Evolutionary conservation across 2,888 invertebrate genomes (phyloP).

Genomic region (Zeuzera pyrina): DNA sequence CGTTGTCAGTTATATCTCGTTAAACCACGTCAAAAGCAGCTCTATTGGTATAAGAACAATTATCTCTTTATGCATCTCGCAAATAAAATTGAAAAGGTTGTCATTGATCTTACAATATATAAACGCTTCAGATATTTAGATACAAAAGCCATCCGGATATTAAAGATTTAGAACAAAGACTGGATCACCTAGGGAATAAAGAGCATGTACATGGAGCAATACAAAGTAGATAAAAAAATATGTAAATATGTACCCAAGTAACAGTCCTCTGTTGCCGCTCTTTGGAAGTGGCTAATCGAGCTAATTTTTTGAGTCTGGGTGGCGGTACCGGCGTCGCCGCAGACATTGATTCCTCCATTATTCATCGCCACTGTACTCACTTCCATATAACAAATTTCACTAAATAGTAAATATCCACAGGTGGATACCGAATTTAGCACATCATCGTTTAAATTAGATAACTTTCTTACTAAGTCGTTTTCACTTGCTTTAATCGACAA

Average conservation of each 20-base stretch:
- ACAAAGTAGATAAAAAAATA: neutral
- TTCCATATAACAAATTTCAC: conserved; percentile 20
- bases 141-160: too few species aligned
- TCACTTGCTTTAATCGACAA: conserved; percentile 45
- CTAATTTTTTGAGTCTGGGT: conserved; percentile 59
- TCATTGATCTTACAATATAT: neutral
- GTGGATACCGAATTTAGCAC: conserved; percentile 12
- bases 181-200: too few species aligned
- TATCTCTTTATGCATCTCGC: conserved; percentile 21
- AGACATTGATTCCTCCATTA: conserved; percentile 34
- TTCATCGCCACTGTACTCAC: conserved; percentile 24
- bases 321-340: conserved; percentile 50
- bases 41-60: conserved; percentile 22
- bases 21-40: conserved; percentile 31
- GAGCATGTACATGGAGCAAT: too few species aligned
- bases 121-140: neutral
- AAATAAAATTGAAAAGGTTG: conserved; percentile 8
- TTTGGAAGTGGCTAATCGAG: conserved; percentile 44
- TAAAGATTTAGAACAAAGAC: too few species aligned
- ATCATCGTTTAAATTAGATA: conserved; percentile 6
- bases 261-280: conserved; percentile 50
- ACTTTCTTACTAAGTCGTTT: conserved; percentile 29
- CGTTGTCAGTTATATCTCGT: conserved; percentile 28
- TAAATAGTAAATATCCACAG: neutral
- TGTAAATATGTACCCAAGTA: conserved; percentile 43